Percentiles rank a stretch among this genome's conserved stretches.
These are phyloP conservation scores for Ancistrus triradiatus DNA, from an alignment of 2,113 vertebrate species.

Conservation along the genomic window DNA sequence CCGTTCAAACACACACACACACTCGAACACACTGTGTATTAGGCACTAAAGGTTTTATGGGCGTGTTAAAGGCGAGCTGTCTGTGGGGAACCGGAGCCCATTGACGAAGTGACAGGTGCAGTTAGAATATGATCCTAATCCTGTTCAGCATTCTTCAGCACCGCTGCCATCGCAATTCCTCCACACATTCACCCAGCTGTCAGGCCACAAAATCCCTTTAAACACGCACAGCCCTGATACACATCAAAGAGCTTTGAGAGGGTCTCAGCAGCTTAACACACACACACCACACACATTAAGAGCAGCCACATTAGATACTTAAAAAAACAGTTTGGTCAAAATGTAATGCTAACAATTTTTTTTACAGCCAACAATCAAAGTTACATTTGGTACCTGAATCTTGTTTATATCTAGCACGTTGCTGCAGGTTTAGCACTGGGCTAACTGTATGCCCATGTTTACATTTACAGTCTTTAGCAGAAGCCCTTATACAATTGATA, in stretches of 20 bases:
- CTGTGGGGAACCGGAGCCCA: slow-evolving; percentile 85
- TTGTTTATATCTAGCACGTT: no score
- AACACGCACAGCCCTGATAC: slow-evolving; percentile 81
- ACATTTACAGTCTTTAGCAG: no score
- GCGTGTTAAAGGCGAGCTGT: slow-evolving; percentile 76
- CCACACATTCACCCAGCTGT: slow-evolving; percentile 84
- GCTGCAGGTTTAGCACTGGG: no score
- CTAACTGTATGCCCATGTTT: no score
- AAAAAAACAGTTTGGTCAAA: no score
- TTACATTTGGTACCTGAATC: no score
- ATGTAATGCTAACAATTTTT: no score
- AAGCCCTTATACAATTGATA: no score
- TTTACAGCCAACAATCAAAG: no score
- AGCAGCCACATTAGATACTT: no score
- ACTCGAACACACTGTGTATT: slow-evolving; percentile 29
- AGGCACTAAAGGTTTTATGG: slow-evolving; percentile 72
- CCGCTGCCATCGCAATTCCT: slow-evolving; percentile 77
- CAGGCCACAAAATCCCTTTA: slow-evolving; percentile 85
- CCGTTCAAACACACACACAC: slow-evolving; percentile 59
- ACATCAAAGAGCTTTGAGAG: slow-evolving; percentile 86
- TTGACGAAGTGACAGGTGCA: slow-evolving; percentile 85
- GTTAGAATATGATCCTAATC: slow-evolving; percentile 97
- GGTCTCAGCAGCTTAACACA: slow-evolving; percentile 78
- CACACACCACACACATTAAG: slow-evolving; percentile 45
- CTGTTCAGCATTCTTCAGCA: slow-evolving; percentile 84